These are phyloP conservation scores for Agrotis puta DNA, from an alignment of 2,888 invertebrate genomes.

Conservation along the genomic window DNA sequence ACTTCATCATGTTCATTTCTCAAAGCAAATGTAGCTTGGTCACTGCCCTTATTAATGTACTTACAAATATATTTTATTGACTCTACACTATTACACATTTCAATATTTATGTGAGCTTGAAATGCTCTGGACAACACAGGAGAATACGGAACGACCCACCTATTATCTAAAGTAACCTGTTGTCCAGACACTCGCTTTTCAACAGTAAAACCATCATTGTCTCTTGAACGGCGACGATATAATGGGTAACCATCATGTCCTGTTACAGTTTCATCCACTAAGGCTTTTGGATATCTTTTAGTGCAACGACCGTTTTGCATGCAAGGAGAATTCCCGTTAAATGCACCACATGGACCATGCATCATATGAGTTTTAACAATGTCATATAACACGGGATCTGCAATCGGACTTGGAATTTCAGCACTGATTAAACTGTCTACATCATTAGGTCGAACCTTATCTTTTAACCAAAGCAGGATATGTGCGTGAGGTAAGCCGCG, in stretches of 20 bases:
- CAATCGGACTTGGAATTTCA: slow-evolving; percentile 52
- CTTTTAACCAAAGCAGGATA: slow-evolving; percentile 4
- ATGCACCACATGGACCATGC: slow-evolving; percentile 79
- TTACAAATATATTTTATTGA: background rate
- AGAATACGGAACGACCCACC: background rate
- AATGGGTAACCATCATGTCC: too few relatives aligned
- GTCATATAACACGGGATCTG: slow-evolving; percentile 55
- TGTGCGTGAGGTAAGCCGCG: too few relatives aligned
- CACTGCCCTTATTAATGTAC: background rate
- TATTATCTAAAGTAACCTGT: background rate
- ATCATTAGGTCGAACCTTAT: slow-evolving; percentile 17
- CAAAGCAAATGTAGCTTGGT: background rate
- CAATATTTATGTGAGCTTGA: background rate
- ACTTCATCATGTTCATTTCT: slow-evolving; percentile 3
- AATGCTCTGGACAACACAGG: background rate
- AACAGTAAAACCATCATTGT: too few relatives aligned
- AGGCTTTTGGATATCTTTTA: slow-evolving; percentile 14
- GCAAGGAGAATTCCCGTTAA: slow-evolving; percentile 24
- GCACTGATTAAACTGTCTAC: slow-evolving; percentile 19
- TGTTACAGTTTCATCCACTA: background rate
- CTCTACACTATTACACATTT: background rate
- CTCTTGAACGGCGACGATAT: too few relatives aligned
- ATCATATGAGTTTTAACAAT: slow-evolving; percentile 77
- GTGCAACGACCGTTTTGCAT: slow-evolving; percentile 10
- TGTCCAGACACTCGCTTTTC: background rate